These are phyloP conservation scores for silkworm (Bombyx mori) DNA, from an alignment of 1,140 invertebrate species.

Conservation along the genomic window ASM3026992v2 NC_085129.1:21329501-21330000, in stretches of 20 bases:
- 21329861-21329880: constrained; percentile 10
- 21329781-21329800: neutral
- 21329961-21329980: constrained; percentile 11
- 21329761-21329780: constrained; percentile 15
- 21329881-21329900: constrained; percentile 16
- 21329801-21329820: constrained; percentile 1
- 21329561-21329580: too few relatives aligned
- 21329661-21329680: too few relatives aligned
- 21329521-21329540: too few relatives aligned
- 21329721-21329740: constrained; percentile 12
- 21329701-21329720: neutral
- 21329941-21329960: constrained; percentile 26
- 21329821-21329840: too few relatives aligned
- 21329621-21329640: too few relatives aligned
- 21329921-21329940: constrained; percentile 54
- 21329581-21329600: too few relatives aligned
- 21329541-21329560: too few relatives aligned
- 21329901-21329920: constrained; percentile 56
- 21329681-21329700: too few relatives aligned
- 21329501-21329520: too few relatives aligned
- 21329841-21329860: too few relatives aligned
- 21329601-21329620: too few relatives aligned
- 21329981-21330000: constrained; percentile 7
- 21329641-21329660: too few relatives aligned
- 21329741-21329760: constrained; percentile 38